Evolutionary conservation across 2,888 invertebrate species (phyloP).

Genomic region (Macrophya annulata): DNA sequence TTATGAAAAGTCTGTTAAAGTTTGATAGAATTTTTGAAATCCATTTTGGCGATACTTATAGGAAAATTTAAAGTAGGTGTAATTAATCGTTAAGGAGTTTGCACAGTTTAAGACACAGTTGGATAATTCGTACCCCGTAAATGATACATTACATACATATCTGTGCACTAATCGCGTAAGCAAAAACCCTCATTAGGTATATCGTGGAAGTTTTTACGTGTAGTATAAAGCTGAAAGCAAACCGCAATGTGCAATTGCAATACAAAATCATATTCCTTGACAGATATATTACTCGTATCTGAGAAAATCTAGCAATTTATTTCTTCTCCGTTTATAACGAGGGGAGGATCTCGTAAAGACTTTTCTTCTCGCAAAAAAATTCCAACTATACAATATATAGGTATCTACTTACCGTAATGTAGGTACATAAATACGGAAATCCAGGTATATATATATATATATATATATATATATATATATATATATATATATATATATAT

Average conservation of each 20-base stretch:
- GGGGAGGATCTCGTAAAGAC: background rate
- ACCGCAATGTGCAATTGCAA: background rate
- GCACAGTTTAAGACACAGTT: background rate
- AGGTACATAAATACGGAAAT: background rate
- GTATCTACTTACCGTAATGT: background rate
- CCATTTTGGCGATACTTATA: background rate
- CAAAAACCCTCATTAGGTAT: background rate
- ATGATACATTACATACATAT: background rate
- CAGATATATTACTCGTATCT: background rate
- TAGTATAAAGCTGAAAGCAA: background rate
- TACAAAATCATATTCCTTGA: background rate
- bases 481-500: background rate
- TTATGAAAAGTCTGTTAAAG: background rate
- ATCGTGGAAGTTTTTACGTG: background rate
- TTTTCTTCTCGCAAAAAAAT: background rate
- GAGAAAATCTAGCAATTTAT: slow-evolving; percentile 2
- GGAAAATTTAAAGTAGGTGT: background rate
- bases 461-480: background rate
- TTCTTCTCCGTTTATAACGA: background rate
- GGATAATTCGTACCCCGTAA: background rate
- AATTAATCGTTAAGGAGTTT: background rate
- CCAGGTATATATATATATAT: background rate
- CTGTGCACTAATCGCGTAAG: background rate
- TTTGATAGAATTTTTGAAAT: background rate
- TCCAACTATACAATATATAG: background rate